Conservation (phyloP, 53 echinoderm and acorn worm genomes). For the Zoroaster sp. region DNA sequence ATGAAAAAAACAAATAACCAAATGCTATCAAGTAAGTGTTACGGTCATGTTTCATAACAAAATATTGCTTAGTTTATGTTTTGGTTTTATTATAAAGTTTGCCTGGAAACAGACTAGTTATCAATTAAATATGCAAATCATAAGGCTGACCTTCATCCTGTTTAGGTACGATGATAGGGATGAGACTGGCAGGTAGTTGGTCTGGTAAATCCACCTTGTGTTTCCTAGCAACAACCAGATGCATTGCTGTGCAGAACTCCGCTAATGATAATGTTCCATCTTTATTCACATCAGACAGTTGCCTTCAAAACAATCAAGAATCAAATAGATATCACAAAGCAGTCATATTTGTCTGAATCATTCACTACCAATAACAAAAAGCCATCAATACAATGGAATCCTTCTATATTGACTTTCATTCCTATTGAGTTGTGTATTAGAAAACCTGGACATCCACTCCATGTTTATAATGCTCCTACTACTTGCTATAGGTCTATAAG, state of each 20-base stretch:
- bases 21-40: background rate
- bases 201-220: constrained; percentile 89
- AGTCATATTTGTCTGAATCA: background rate
- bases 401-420: too few species aligned
- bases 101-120: too few species aligned
- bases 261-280: constrained; percentile 93
- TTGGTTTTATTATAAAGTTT: too few species aligned
- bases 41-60: too few species aligned
- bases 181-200: constrained; percentile 78
- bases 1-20: background rate
- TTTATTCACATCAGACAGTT: constrained; percentile 98
- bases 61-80: too few species aligned
- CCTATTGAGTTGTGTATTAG: too few species aligned
- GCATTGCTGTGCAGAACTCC: constrained; percentile 99
- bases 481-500: too few species aligned
- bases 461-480: too few species aligned
- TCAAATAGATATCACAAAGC: background rate
- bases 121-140: constrained; percentile 8
- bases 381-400: too few species aligned
- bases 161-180: constrained; percentile 68
- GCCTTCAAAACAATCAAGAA: constrained; percentile 62
- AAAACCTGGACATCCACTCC: too few species aligned
- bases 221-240: constrained; percentile 93
- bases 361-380: too few species aligned
- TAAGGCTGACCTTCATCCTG: constrained; percentile 22